phyloP scores from a whole-genome alignment of 2,113 vertebrate species.

The Fulica atra region DNA sequence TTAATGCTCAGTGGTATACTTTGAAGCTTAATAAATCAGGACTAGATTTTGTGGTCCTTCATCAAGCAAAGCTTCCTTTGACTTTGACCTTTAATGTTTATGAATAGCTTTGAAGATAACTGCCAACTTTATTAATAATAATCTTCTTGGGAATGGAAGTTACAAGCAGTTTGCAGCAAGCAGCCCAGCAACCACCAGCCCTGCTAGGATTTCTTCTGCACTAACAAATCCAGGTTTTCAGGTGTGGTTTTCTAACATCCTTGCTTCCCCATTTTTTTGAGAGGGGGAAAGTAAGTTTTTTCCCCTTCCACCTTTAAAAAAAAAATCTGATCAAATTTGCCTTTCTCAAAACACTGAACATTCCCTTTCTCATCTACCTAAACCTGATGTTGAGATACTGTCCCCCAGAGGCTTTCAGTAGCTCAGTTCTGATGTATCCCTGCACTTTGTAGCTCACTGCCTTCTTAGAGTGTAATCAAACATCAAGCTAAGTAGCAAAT shows the following conservation, averaged over 20 bases:
- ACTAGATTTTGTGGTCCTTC: not conserved
- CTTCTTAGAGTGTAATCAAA: slow-evolving; percentile 88
- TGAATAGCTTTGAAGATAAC: not conserved
- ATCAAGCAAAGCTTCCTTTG: not conserved
- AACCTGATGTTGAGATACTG: slow-evolving; percentile 74
- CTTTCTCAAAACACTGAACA: slow-evolving; percentile 31
- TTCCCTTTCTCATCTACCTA: slow-evolving; percentile 66
- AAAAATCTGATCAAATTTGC: slow-evolving; percentile 28
- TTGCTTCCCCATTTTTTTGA: not conserved
- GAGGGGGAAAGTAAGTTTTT: not conserved
- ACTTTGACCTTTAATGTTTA: slow-evolving; percentile 39
- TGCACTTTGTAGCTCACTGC: slow-evolving; percentile 69
- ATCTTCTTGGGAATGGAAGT: slow-evolving; percentile 5
- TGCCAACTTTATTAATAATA: slow-evolving; percentile 30
- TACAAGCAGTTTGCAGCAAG: not conserved
- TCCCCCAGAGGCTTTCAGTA: slow-evolving; percentile 66
- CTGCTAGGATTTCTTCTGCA: slow-evolving; percentile 29
- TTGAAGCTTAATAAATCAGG: not conserved
- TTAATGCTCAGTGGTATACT: not conserved
- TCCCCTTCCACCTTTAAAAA: not conserved
- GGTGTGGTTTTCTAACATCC: not conserved
- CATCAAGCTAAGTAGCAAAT: slow-evolving; percentile 91
- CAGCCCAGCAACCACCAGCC: slow-evolving; percentile 25
- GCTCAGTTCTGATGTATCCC: slow-evolving; percentile 64
- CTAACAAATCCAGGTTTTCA: slow-evolving; percentile 21